Evolutionary conservation across 2,888 invertebrate species (phyloP), one percentile per base, ranked within the genome.

Genomic region (Ferdinandea cuprea): DNA sequence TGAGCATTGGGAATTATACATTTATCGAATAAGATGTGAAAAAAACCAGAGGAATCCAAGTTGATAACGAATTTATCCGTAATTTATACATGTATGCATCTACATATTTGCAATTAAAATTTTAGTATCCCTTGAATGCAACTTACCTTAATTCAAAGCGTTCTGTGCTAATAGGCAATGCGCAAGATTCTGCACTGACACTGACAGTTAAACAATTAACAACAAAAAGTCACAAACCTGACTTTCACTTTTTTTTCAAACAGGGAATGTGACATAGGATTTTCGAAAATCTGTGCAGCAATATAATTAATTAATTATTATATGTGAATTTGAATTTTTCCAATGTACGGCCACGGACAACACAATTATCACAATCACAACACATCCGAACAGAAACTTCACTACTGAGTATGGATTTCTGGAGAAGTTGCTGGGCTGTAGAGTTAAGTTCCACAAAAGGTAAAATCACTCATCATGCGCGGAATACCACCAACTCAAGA

Each of bases 381-480:
- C 56, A 65, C 65, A 61, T 50, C 50, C 61, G 59, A 73, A 61
- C 61, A 79, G 68, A 73, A 61, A 66, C 68, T 68, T 68, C 59
- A 73, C 79, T 73, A 73, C 61, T 40, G 48, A 42, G 35, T 40
- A 68, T 17, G 59, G 73, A 50, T 73, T 54, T 61, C 54, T 59
- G 37, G 32, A 42, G 59, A 66, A 61, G 61, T 40, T 46, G 28
- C 44, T 68, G 1, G n/a, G 61, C 19, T 37, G 40, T 40, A 68
- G 72, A 79, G 59, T 54, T 73, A 46, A 28, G 66, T 73, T 73
- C 73, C 73, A 79, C 79, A 73, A 32, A 61, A 48, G 59, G 52
- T 30, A 19, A 42, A 7, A n/a, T 25, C 9, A 50, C 19, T 42
- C 40, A 19, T 21, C 71, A 71, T 71, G 59, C 71, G 59, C 50